Evolutionary conservation across 2,113 vertebrate species (phyloP).

Genomic region (Cacatua alba): DNA sequence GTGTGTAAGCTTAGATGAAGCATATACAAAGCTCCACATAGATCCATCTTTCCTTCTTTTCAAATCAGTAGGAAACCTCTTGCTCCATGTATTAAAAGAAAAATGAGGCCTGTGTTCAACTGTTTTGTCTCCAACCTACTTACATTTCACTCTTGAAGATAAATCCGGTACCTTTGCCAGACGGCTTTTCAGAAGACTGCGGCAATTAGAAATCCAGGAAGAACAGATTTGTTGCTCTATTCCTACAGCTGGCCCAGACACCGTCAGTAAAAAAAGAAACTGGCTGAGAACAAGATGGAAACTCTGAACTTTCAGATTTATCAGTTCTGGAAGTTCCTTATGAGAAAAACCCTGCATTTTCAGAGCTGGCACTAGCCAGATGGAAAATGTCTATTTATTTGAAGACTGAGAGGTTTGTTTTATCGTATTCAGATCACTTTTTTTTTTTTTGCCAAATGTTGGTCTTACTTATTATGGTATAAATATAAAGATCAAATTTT

Average conservation of each 20-base stretch:
- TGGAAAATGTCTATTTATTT: not conserved
- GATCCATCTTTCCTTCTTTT: not conserved
- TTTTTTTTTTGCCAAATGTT: not conserved
- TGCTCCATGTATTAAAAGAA: not conserved
- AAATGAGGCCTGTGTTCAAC: not conserved
- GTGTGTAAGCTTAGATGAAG: not conserved
- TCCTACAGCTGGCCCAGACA: slow-evolving; percentile 4
- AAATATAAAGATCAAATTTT: not conserved
- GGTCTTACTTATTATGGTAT: not conserved
- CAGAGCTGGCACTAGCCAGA: not conserved
- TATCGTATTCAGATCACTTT: not conserved
- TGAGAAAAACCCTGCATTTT: not conserved
- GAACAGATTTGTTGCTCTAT: slow-evolving; percentile 41
- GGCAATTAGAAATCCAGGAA: not conserved
- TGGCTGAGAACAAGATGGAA: slow-evolving; percentile 16
- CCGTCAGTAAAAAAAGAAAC: slow-evolving; percentile 1
- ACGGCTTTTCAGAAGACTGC: slow-evolving; percentile 8
- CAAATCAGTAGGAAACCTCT: not conserved
- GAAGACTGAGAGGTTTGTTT: not conserved
- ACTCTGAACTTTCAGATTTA: not conserved
- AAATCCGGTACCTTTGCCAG: slow-evolving; percentile 28
- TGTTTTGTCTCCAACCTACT: slow-evolving; percentile 33
- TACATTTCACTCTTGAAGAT: slow-evolving; percentile 29
- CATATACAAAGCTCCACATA: not conserved
- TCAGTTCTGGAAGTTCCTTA: not conserved